A percentile compares a stretch with the other conserved stretches of the same genome.
Conservation (phyloP, 2,113 vertebrate species). For the Clarias batrachus region DNA sequence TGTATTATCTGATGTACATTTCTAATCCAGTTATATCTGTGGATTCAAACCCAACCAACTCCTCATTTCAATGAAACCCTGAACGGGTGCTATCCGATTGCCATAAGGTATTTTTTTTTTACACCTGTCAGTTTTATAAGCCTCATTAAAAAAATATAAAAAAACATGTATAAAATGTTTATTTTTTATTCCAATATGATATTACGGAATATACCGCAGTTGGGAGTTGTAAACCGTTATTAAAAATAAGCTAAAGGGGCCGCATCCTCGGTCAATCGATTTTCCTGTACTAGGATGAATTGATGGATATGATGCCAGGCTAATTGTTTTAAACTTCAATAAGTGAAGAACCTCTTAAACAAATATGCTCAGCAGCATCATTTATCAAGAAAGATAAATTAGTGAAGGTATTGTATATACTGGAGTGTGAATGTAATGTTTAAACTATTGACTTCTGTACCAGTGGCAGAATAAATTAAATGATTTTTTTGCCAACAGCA, state of each 20-base stretch:
- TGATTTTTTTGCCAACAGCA: conserved; percentile 30
- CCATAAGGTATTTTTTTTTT: conserved; percentile 56
- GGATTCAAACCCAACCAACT: conserved; percentile 43
- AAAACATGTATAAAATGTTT: conserved; percentile 53
- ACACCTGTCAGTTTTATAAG: conserved; percentile 55
- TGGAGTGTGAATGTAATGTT: conserved; percentile 44
- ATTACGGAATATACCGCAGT: conserved; percentile 40
- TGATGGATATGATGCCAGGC: conserved; percentile 30
- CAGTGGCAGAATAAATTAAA: conserved; percentile 35
- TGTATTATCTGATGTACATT: conserved; percentile 55
- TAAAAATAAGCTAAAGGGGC: background rate
- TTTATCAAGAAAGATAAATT: conserved; percentile 26
- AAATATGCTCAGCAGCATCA: background rate
- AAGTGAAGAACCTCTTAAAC: background rate
- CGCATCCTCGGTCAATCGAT: background rate
- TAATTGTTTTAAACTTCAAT: conserved; percentile 2
- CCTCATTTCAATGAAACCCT: conserved; percentile 46
- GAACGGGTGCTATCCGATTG: conserved; percentile 51
- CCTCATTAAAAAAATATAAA: conserved; percentile 46
- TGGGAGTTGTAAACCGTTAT: conserved; percentile 26
- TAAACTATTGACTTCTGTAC: conserved; percentile 45
- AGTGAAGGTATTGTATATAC: conserved; percentile 52
- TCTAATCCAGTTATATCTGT: conserved; percentile 47
- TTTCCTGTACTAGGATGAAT: conserved; percentile 16
- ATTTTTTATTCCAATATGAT: conserved; percentile 54